Base-by-base conservation (phyloP, 2,797 vertebrate genomes). In the Ciconia nigra region DNA sequence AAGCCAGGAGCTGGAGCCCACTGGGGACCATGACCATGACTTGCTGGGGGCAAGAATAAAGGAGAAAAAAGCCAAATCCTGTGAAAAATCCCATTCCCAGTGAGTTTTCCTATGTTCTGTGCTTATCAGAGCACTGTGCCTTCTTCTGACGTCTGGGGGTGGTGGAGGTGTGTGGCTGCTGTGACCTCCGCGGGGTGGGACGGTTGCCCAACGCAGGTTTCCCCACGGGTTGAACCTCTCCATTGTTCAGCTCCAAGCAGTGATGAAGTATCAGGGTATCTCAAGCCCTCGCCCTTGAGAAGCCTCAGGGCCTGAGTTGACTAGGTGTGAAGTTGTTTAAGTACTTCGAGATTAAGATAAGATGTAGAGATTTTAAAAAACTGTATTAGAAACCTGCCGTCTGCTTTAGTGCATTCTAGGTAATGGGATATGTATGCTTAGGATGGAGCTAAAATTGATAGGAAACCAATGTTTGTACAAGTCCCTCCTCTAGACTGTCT, bases 291-390 rank as follows among this genome's bases (percentile, higher is more conserved):
- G 2, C 66, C 89, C 93, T 83, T 33, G 59, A 79, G 95, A 82
- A 96, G 93, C 96, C 96, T 89, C 77, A 14, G 95, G 96, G 95
- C 84, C 44, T 37, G 71, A 93, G 71, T n/a, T 89, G 96, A 87
- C 94, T 89, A 91, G 82, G 92, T 96, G 93, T 96, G 95, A 96
- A 94, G 77, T 90, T 94, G 76, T 91, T 96, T 89, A 70, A 90
- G 35, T 84, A 73, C 67, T 89, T 90, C 37, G 51, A 89, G 96
- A 96, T 95, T 76, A 80, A 97, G 96, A 96, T 95, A 96, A 97
- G 96, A 92, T 93, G 94, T 0, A 57, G 76, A 78, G 46, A 78
- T 76, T 59, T 46, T 11, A 24, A 41, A 81, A 79, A 86, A 41
- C 52, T 44, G 80, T 67, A 1, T 54, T 89, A 92, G 67, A 78